phyloP scores from a whole-genome alignment of 2,113 vertebrate species.

The Nycticryphes semicollaris region DNA sequence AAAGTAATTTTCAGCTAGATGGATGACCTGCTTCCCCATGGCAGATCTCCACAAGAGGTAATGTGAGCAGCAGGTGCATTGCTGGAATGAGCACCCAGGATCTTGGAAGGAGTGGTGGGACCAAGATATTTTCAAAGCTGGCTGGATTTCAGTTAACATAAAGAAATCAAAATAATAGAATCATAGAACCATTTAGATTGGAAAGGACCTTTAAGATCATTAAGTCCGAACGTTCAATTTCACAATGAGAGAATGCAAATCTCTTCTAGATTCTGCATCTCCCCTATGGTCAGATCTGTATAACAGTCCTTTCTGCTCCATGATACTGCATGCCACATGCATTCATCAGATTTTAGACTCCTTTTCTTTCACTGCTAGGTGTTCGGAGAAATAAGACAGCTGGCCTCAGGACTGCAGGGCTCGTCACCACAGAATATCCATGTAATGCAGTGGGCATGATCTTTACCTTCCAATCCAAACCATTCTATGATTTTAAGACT shows the following conservation, averaged over 20 bases:
- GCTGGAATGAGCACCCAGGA: neutral
- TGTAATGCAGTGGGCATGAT: fast-evolving
- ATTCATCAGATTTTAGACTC: neutral
- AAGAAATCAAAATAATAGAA: neutral
- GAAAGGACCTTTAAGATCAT: neutral
- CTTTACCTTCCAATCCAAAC: neutral
- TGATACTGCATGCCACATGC: neutral
- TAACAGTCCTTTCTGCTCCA: neutral
- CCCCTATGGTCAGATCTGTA: neutral
- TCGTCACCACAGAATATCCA: neutral
- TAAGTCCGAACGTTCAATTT: neutral
- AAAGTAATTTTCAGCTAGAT: neutral
- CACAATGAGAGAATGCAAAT: neutral
- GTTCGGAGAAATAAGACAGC: neutral
- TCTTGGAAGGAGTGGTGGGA: neutral
- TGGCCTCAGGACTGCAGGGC: neutral
- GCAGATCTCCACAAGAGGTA: neutral
- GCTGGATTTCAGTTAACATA: neutral
- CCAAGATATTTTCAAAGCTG: neutral
- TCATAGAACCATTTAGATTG: neutral
- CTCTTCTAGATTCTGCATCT: neutral
- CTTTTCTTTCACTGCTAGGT: neutral
- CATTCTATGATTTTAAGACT: neutral
- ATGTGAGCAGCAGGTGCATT: neutral
- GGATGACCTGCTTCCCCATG: neutral